Evolutionary conservation across 2,113 vertebrate genomes (phyloP).

Genomic region (Oreochromis aureus): DNA sequence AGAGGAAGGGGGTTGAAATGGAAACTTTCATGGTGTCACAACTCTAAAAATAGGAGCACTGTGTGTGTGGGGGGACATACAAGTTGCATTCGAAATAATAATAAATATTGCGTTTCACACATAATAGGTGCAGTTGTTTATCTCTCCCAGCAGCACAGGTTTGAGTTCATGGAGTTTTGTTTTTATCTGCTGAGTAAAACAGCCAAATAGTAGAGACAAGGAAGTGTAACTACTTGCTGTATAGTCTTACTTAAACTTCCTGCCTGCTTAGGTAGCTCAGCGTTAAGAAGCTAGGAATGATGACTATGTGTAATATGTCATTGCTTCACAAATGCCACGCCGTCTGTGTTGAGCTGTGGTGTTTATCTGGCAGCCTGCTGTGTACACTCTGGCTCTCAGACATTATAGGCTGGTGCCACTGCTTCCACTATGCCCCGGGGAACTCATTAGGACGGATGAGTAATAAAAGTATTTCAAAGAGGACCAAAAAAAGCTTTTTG

Average conservation of each 20-base stretch:
- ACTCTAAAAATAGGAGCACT: conserved; percentile 80
- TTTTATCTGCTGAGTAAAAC: background rate
- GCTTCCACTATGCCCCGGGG: conserved; percentile 17
- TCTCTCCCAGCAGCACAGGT: background rate
- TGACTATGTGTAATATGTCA: conserved; percentile 15
- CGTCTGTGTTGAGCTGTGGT: background rate
- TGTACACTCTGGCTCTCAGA: conserved; percentile 6
- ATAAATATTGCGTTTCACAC: background rate
- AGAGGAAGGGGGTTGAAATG: conserved; percentile 72
- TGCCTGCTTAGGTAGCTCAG: background rate
- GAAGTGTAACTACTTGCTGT: background rate
- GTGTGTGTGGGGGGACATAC: conserved; percentile 2
- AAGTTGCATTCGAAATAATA: background rate
- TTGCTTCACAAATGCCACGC: background rate
- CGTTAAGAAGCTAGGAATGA: conserved; percentile 1
- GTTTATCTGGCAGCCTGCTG: conserved; percentile 16
- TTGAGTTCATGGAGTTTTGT: background rate
- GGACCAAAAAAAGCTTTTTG: conserved; percentile 50
- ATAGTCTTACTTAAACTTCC: background rate
- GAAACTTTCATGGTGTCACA: conserved; percentile 75
- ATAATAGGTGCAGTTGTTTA: background rate
- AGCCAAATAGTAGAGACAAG: background rate
- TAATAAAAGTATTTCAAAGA: conserved; percentile 34
- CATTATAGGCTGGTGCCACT: background rate
- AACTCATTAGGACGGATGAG: conserved; percentile 47